A percentile compares a stretch with the other conserved stretches of the same genome.
Evolutionary conservation across 37 sponge, comb jelly and placozoan genomes (phyloP).

Genomic region (Aplysina aerophoba): DNA sequence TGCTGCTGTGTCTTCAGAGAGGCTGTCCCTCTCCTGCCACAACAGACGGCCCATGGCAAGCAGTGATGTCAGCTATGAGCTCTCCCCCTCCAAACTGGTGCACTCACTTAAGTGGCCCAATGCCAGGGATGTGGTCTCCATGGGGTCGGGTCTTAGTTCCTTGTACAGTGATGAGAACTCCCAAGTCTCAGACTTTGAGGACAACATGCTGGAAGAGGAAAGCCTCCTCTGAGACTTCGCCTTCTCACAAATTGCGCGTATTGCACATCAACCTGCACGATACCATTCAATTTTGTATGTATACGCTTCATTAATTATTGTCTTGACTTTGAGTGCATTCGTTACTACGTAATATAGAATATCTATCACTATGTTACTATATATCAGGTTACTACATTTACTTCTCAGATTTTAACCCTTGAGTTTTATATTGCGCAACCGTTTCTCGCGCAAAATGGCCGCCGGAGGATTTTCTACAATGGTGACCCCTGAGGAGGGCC

Average conservation of each 20-base stretch:
- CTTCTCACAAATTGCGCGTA: too few species aligned
- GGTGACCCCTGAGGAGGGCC: slow-evolving; percentile 56
- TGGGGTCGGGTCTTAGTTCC: slow-evolving; percentile 17
- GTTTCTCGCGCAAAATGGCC: slow-evolving; percentile 60
- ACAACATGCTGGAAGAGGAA: too few species aligned
- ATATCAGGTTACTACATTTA: too few species aligned
- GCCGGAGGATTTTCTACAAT: slow-evolving; percentile 84
- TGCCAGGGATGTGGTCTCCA: slow-evolving; percentile 31
- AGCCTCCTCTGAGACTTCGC: too few species aligned
- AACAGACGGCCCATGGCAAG: background rate
- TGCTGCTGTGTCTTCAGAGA: slow-evolving; percentile 4
- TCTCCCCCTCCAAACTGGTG: slow-evolving; percentile 18
- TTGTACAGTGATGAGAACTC: slow-evolving; percentile 6
- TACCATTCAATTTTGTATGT: too few species aligned
- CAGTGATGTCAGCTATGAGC: background rate
- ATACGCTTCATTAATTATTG: too few species aligned
- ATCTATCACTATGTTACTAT: too few species aligned
- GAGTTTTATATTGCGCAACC: too few species aligned
- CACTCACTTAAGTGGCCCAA: slow-evolving; percentile 23
- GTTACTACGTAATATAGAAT: too few species aligned
- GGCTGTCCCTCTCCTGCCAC: background rate
- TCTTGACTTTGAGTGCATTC: too few species aligned
- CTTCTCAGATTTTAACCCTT: too few species aligned
- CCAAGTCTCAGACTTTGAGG: background rate
- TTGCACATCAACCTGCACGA: too few species aligned